These are phyloP conservation scores for Poecile atricapillus DNA, from an alignment of 2,113 vertebrate genomes.

Conservation along the genomic window DNA sequence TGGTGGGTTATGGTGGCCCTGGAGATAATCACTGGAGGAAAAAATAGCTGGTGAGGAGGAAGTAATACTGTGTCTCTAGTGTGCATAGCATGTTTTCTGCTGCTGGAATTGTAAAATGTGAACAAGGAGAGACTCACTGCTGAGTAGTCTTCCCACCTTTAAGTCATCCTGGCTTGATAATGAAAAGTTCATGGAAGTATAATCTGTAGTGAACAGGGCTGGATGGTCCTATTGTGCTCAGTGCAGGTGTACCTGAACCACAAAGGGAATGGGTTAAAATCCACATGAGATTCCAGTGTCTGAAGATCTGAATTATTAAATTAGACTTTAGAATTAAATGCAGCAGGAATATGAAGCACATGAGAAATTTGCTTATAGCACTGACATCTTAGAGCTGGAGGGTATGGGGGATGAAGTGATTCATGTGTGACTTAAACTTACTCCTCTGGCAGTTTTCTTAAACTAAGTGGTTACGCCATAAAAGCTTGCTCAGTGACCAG, in stretches of 20 bases:
- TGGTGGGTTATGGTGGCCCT: not conserved
- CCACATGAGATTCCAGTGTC: not conserved
- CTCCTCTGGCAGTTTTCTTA: not conserved
- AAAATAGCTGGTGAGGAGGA: not conserved
- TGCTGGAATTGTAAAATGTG: not conserved
- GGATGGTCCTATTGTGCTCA: not conserved
- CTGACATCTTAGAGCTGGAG: not conserved
- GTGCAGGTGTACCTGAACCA: not conserved
- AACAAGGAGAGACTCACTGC: not conserved
- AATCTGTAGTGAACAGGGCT: not conserved
- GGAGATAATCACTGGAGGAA: not conserved
- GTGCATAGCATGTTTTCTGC: not conserved
- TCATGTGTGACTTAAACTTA: not conserved
- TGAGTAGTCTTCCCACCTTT: not conserved
- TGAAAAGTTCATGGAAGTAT: not conserved
- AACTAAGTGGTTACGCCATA: not conserved
- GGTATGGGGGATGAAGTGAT: not conserved
- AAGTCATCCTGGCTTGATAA: not conserved
- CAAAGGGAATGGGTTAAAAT: not conserved
- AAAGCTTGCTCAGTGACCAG: not conserved
- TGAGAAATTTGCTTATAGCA: not conserved
- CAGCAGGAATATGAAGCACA: not conserved
- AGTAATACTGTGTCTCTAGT: not conserved
- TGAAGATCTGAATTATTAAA: not conserved
- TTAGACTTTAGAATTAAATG: not conserved